Percentiles rank a stretch among this genome's conserved stretches.
Conservation (phyloP, 35 echinoderm and acorn worm species). For the Apostichopus parvimensis region DNA sequence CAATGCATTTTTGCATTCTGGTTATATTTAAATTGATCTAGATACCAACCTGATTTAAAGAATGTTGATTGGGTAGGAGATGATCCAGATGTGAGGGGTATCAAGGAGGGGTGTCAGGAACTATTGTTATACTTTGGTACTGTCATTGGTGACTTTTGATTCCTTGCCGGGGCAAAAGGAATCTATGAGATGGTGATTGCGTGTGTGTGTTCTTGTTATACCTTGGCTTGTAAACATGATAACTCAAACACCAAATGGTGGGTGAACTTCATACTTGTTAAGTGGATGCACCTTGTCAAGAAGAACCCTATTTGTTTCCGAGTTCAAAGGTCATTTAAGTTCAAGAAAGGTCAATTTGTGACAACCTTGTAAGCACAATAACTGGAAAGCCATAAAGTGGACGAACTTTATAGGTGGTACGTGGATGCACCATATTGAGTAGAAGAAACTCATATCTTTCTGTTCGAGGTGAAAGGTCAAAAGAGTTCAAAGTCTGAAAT, state of each 20-base stretch:
- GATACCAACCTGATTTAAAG: too few species aligned
- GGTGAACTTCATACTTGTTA: background rate
- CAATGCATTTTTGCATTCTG: too few species aligned
- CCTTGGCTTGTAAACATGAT: background rate
- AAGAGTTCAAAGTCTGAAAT: background rate
- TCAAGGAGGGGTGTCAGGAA: too few species aligned
- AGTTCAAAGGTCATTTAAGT: background rate
- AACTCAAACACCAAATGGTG: background rate
- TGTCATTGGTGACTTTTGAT: too few species aligned
- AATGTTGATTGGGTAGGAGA: too few species aligned
- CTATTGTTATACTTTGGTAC: too few species aligned
- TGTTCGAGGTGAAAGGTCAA: background rate
- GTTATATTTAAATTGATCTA: too few species aligned
- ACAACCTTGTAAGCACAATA: background rate
- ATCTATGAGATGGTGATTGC: too few species aligned
- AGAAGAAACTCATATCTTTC: background rate
- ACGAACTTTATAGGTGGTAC: background rate
- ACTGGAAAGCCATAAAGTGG: background rate
- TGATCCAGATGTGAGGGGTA: too few species aligned
- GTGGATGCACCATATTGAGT: background rate
- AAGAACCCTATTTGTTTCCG: background rate
- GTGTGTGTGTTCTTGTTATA: too few species aligned
- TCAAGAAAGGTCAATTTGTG: background rate
- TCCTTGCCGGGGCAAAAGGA: too few species aligned
- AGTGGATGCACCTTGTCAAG: background rate